Evolutionary conservation across 2,113 vertebrate species (phyloP).

Genomic region (Illadopsis cleaveri): DNA sequence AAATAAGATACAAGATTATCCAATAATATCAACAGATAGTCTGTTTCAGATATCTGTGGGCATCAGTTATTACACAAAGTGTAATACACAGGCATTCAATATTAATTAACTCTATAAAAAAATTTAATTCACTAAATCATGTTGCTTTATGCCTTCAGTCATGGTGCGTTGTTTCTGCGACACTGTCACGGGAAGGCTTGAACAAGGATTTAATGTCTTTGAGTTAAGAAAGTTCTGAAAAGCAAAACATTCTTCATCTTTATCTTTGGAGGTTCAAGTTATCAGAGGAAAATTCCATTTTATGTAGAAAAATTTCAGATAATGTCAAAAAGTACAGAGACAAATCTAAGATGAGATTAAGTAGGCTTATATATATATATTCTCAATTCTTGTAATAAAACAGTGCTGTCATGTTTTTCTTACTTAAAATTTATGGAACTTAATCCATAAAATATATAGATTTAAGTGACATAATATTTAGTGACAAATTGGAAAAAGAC

Average conservation of each 20-base stretch:
- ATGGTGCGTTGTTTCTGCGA: background rate
- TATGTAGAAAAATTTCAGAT: background rate
- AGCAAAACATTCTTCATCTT: background rate
- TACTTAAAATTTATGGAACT: background rate
- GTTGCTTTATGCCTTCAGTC: background rate
- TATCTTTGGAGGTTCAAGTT: background rate
- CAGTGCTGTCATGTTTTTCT: background rate
- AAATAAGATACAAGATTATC: background rate
- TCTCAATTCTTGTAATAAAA: background rate
- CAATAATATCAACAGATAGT: background rate
- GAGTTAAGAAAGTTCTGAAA: background rate
- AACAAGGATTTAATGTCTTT: background rate
- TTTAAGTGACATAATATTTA: background rate
- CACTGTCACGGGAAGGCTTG: background rate
- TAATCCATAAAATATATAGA: background rate
- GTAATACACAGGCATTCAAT: background rate
- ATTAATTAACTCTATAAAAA: background rate
- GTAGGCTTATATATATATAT: background rate
- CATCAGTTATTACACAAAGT: background rate
- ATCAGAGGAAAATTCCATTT: background rate
- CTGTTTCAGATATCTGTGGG: background rate
- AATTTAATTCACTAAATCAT: background rate
- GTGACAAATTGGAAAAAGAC: background rate
- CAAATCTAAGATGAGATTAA: background rate
- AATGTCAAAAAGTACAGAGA: background rate